Percentiles rank a stretch among this genome's conserved stretches.
phyloP scores from a whole-genome alignment of 2,888 invertebrate species.

The Netelia virgata region DNA sequence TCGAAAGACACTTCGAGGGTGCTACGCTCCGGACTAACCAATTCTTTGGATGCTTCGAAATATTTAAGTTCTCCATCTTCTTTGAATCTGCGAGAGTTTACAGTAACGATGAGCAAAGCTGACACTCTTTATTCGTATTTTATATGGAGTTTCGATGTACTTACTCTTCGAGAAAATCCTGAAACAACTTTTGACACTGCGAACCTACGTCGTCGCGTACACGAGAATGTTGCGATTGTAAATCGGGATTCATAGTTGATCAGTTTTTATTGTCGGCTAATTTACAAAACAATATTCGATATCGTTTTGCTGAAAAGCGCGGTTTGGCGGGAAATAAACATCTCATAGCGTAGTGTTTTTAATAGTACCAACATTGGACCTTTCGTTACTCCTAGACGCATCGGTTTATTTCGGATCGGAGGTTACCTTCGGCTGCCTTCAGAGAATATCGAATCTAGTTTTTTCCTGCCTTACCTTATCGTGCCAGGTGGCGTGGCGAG shows the following conservation, averaged over 20 bases:
- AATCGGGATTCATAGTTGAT: constrained; percentile 89
- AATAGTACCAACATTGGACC: neutral
- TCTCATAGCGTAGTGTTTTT: neutral
- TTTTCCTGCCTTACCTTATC: no score
- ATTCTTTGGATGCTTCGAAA: constrained; percentile 92
- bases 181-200: constrained; percentile 97
- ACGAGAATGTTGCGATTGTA: constrained; percentile 90
- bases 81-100: constrained; percentile 86
- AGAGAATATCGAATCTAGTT: no score
- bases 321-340: constrained; percentile 60
- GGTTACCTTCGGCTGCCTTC: no score
- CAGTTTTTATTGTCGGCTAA: constrained; percentile 86
- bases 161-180: constrained; percentile 98
- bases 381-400: neutral
- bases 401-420: no score
- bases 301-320: constrained; percentile 21
- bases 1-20: constrained; percentile 97
- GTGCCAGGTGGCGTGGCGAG: neutral
- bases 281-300: constrained; percentile 1
- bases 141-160: constrained; percentile 79
- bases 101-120: neutral
- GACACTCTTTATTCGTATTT: neutral
- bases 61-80: constrained; percentile 96
- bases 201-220: constrained; percentile 97
- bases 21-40: constrained; percentile 95